Percentiles rank a stretch among this genome's conserved stretches.
Conservation (phyloP, 2,888 invertebrate genomes). For the Eupithecia inturbata region DNA sequence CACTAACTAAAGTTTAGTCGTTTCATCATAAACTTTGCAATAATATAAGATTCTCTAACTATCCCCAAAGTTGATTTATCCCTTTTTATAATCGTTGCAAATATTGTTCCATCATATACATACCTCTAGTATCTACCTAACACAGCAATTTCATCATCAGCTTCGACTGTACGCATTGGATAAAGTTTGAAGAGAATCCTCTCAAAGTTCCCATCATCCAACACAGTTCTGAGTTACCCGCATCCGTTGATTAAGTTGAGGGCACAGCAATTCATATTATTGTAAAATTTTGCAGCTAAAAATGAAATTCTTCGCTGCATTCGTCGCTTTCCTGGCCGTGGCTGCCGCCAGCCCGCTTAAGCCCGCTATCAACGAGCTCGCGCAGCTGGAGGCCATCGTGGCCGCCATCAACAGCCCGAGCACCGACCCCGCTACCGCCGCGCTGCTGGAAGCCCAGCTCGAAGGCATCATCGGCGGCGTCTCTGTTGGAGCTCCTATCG, state of each 20-base stretch:
- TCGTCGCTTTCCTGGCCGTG: slow-evolving; percentile 7
- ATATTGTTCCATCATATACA: not conserved
- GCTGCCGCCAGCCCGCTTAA: slow-evolving; percentile 22
- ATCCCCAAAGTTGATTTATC: not conserved
- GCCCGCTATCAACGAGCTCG: slow-evolving; percentile 38
- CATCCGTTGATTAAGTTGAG: not conserved
- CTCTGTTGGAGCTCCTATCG: slow-evolving; percentile 33
- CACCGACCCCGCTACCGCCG: slow-evolving; percentile 45
- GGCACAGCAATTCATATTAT: not conserved
- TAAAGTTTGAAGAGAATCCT: not conserved
- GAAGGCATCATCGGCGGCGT: slow-evolving; percentile 12
- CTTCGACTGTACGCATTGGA: not conserved
- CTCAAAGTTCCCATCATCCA: not conserved
- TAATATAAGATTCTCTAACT: not conserved
- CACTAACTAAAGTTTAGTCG: not conserved
- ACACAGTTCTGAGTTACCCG: not conserved
- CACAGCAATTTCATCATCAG: not conserved
- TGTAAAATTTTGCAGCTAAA: not conserved
- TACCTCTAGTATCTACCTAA: not conserved
- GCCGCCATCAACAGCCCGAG: slow-evolving; percentile 44
- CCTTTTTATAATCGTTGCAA: not conserved
- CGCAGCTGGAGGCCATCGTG: slow-evolving; percentile 46
- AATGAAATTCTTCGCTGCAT: slow-evolving; percentile 16
- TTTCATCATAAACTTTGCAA: not conserved
- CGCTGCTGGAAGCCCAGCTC: slow-evolving; percentile 38